These are phyloP conservation scores for Melipona bicolor DNA, from an alignment of 2,888 invertebrate species.

Conservation along the genomic window DNA sequence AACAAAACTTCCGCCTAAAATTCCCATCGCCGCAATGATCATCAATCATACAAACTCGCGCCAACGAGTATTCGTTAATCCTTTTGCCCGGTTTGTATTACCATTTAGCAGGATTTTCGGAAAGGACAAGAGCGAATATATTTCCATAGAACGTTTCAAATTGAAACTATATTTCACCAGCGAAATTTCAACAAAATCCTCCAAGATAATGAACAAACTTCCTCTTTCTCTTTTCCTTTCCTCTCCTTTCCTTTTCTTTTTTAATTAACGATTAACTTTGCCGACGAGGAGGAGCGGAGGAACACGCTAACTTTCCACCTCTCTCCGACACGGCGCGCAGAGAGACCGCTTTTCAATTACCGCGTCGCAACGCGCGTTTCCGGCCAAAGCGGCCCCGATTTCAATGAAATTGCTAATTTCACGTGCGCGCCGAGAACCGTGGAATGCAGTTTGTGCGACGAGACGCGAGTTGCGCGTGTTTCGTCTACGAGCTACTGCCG, in stretches of 20 bases:
- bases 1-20: neutral
- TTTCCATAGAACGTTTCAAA: neutral
- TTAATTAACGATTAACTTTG: conserved; percentile 23
- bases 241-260: no score
- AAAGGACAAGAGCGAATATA: neutral
- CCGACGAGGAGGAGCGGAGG: no score
- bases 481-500: neutral
- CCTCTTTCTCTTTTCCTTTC: no score
- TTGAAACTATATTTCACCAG: conserved; percentile 10
- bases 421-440: neutral
- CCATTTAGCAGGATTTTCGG: no score
- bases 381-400: neutral
- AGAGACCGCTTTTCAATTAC: conserved; percentile 37
- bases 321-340: neutral
- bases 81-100: neutral
- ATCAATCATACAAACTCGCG: neutral
- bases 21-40: neutral
- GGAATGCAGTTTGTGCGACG: neutral
- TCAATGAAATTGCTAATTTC: conserved; percentile 34
- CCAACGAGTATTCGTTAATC: neutral
- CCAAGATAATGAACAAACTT: conserved; percentile 29
- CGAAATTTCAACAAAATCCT: conserved; percentile 7
- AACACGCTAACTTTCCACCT: neutral
- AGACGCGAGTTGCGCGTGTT: conserved; percentile 7
- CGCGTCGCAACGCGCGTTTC: neutral